phyloP scores from a whole-genome alignment of 2,888 invertebrate species.

The Idaea aversata region DNA sequence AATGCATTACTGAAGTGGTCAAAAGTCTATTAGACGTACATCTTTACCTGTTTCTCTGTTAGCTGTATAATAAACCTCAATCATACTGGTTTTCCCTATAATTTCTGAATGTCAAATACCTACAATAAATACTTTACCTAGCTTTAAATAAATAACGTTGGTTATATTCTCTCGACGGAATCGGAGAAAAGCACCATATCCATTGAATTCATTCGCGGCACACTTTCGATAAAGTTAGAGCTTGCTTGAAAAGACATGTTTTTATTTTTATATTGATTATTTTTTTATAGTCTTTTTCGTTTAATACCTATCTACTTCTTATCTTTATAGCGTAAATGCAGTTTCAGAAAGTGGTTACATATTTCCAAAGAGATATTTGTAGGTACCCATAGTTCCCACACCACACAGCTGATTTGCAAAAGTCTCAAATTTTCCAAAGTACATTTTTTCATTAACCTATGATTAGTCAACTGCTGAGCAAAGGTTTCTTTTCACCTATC shows the following conservation, averaged over 20 bases:
- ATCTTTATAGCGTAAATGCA: too few species aligned
- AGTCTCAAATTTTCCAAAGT: too few species aligned
- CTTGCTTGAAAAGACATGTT: not conserved
- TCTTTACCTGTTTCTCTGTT: not conserved
- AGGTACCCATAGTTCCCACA: too few species aligned
- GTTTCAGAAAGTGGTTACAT: too few species aligned
- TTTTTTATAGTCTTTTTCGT: too few species aligned
- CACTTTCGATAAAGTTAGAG: not conserved
- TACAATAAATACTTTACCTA: not conserved
- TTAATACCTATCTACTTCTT: too few species aligned
- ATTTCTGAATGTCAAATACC: not conserved
- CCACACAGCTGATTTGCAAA: too few species aligned
- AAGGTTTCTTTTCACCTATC: too few species aligned
- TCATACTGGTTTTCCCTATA: not conserved
- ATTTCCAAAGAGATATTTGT: too few species aligned
- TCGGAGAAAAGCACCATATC: not conserved
- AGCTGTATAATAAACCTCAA: not conserved
- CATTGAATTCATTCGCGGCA: not conserved
- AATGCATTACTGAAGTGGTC: not conserved
- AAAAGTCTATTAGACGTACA: not conserved
- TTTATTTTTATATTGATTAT: too few species aligned
- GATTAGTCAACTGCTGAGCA: too few species aligned
- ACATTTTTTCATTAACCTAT: too few species aligned
- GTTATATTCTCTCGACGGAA: not conserved
- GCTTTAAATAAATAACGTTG: not conserved